phyloP scores from a whole-genome alignment of 1,140 invertebrate species.

The Drosophila saltans region DNA sequence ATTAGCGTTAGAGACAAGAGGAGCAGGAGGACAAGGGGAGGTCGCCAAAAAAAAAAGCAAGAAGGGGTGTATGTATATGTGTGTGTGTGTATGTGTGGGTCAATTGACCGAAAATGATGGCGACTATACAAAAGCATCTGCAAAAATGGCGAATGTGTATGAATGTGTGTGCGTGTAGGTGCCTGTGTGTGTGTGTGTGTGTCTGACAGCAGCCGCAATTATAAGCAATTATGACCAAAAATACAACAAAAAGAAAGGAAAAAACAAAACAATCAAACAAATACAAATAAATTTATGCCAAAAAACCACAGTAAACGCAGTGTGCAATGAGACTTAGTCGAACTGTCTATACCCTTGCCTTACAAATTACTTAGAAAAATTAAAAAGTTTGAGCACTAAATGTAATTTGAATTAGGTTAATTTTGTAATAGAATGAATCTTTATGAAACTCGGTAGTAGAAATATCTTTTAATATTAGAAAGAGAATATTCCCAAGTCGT shows the following conservation, averaged over 20 bases:
- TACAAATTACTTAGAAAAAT: too few relatives aligned
- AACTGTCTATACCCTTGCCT: not conserved
- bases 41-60: slow-evolving; percentile 28
- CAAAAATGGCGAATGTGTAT: slow-evolving; percentile 66
- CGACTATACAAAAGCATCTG: slow-evolving; percentile 48
- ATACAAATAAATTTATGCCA: slow-evolving; percentile 26
- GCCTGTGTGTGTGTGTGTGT: slow-evolving; percentile 19
- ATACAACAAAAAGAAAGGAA: not conserved
- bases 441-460: too few relatives aligned
- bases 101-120: slow-evolving; percentile 79
- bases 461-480: too few relatives aligned
- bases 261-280: slow-evolving; percentile 25
- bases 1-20: not conserved
- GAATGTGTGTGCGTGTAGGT: not conserved
- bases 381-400: too few relatives aligned
- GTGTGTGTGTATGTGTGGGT: slow-evolving; percentile 41
- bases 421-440: too few relatives aligned
- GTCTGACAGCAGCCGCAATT: slow-evolving; percentile 68
- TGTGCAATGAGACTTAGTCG: slow-evolving; percentile 2
- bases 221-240: slow-evolving; percentile 71
- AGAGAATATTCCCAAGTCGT: too few relatives aligned
- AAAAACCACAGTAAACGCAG: slow-evolving; percentile 46
- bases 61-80: slow-evolving; percentile 23
- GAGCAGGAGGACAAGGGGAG: not conserved
- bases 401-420: too few relatives aligned